A percentile compares a stretch with the other conserved stretches of the same genome.
Evolutionary conservation across 1,140 invertebrate genomes (phyloP).

Genomic region (Lasioglossum albipes): DNA sequence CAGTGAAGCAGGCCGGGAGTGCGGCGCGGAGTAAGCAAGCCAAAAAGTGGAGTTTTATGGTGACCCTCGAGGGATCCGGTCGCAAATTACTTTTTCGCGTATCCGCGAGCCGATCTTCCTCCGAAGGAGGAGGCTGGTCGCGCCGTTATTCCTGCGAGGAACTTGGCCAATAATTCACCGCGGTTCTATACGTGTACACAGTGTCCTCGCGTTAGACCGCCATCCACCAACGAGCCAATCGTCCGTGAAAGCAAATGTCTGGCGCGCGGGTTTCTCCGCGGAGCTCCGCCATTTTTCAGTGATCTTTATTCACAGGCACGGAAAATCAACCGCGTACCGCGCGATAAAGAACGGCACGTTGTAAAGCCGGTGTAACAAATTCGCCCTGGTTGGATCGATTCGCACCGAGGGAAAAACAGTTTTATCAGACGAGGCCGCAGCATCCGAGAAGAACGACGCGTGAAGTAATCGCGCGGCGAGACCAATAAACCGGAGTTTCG

Average conservation of each 20-base stretch:
- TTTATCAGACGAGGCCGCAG: too few species aligned
- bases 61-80: constrained; percentile 29
- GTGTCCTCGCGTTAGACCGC: constrained; percentile 17
- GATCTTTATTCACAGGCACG: constrained; percentile 12
- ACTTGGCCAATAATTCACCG: constrained; percentile 41
- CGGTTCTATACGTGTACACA: background rate
- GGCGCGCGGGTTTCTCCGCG: constrained; percentile 1
- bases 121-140: constrained; percentile 11
- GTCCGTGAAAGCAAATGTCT: constrained; percentile 40
- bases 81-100: constrained; percentile 48
- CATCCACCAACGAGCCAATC: constrained; percentile 26
- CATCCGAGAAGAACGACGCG: background rate
- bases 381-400: background rate
- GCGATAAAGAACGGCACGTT: background rate
- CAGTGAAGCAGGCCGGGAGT: background rate
- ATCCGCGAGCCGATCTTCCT: constrained; percentile 26
- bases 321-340: constrained; percentile 10
- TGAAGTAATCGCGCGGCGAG: background rate
- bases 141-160: constrained; percentile 29
- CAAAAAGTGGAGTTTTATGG: constrained; percentile 47
- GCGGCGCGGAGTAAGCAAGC: background rate
- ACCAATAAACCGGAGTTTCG: constrained; percentile 16
- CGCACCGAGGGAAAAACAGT: background rate
- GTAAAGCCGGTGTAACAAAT: background rate
- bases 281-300: constrained; percentile 15